Evolutionary conservation across 2,113 vertebrate species (phyloP).

Genomic region (Gallinago undulata): DNA sequence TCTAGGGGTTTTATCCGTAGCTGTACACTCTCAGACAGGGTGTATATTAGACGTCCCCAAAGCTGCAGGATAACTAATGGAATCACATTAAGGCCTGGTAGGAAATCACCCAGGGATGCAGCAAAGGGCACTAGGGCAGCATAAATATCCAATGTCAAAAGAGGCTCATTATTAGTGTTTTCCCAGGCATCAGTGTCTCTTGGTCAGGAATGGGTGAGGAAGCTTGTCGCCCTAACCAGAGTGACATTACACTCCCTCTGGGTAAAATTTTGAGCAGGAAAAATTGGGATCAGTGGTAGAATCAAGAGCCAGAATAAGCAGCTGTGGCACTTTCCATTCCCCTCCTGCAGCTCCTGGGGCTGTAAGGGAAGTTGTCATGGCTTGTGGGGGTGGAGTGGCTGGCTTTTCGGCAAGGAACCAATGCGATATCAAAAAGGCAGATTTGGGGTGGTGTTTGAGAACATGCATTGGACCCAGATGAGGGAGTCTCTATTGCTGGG

Average conservation of each 20-base stretch:
- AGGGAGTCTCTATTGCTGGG: background rate
- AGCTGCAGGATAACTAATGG: slow-evolving; percentile 47
- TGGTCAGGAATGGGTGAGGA: background rate
- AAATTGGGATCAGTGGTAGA: background rate
- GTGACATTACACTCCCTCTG: background rate
- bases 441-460: background rate
- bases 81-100: slow-evolving; percentile 43
- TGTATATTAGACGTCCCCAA: slow-evolving; percentile 12
- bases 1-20: background rate
- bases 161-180: slow-evolving; percentile 10
- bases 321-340: background rate
- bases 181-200: background rate
- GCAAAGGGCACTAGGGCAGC: background rate
- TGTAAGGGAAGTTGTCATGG: background rate
- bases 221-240: background rate
- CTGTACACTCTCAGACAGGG: background rate
- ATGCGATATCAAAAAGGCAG: background rate
- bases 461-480: rapidly evolving
- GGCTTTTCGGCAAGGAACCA: background rate
- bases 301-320: background rate
- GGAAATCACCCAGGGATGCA: slow-evolving; percentile 34
- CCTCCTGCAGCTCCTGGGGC: background rate
- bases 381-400: no score
- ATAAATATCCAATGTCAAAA: slow-evolving; percentile 37
- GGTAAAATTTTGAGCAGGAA: background rate